Evolutionary conservation across 2,888 invertebrate species (phyloP).

Genomic region (Pristionchus fissidentatus): DNA sequence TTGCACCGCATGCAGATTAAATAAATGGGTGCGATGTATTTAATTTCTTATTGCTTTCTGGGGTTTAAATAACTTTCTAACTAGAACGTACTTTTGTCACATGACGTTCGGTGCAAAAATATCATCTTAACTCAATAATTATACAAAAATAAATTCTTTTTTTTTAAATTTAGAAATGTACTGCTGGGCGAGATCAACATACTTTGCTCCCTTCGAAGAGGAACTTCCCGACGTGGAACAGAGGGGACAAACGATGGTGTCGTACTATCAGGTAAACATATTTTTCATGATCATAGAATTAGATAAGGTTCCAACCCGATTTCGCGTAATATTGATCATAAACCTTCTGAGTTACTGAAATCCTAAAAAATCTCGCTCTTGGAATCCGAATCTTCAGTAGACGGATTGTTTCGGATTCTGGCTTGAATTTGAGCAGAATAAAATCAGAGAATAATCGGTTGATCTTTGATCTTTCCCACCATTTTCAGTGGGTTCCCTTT

Average conservation of each 20-base stretch:
- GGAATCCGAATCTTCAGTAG: no score
- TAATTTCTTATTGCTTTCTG: no score
- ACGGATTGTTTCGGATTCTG: no score
- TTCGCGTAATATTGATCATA: no score
- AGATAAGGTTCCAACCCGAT: background rate
- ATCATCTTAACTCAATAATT: no score
- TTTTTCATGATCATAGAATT: background rate
- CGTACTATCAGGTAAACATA: conserved; percentile 68
- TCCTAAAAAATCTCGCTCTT: no score
- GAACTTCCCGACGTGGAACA: conserved; percentile 68
- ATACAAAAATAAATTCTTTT: no score
- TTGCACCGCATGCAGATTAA: background rate
- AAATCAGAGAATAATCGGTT: background rate
- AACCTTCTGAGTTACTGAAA: no score
- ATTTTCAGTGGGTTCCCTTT: conserved; percentile 70
- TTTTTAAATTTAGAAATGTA: conserved; percentile 70
- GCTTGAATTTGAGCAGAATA: background rate
- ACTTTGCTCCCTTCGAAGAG: conserved; percentile 72
- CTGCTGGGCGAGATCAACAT: conserved; percentile 75
- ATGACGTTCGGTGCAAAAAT: no score
- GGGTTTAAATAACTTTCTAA: no score
- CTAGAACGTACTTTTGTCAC: no score
- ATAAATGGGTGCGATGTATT: no score
- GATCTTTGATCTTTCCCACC: background rate
- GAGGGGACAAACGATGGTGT: conserved; percentile 63